These are phyloP conservation scores for Lytechinus variegatus DNA, from an alignment of 35 echinoderm and acorn worm species.

Conservation along the genomic window DNA sequence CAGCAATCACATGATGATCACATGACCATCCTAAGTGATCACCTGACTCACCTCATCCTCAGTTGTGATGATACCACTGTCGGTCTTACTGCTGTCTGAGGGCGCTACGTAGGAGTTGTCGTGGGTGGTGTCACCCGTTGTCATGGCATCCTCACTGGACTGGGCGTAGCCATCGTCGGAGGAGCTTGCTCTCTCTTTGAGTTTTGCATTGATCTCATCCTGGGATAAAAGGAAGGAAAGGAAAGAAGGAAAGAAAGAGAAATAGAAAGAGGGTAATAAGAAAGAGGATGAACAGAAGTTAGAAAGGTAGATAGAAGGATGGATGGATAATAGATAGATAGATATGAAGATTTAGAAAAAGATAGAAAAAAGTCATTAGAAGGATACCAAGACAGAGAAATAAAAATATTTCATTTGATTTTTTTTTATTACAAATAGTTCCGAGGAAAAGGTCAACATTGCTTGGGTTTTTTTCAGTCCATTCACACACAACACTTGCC, in stretches of 20 bases:
- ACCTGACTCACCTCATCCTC: constrained; percentile 60
- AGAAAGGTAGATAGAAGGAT: neutral
- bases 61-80: constrained; percentile 52
- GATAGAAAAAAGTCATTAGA: neutral
- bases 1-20: neutral
- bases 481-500: too few species aligned
- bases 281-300: neutral
- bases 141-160: constrained; percentile 22
- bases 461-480: too few species aligned
- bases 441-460: too few species aligned
- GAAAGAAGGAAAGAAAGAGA: neutral
- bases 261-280: neutral
- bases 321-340: neutral
- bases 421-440: too few species aligned
- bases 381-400: neutral
- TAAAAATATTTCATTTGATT: too few species aligned
- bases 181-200: constrained; percentile 47
- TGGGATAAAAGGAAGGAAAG: neutral
- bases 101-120: constrained; percentile 28
- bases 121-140: constrained; percentile 35
- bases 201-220: constrained; percentile 49
- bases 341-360: neutral
- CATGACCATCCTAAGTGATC: neutral
- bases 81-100: constrained; percentile 57
- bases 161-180: constrained; percentile 28